A percentile compares a stretch with the other conserved stretches of the same genome.
These are phyloP conservation scores for Coregonus sp. DNA, from an alignment of 2,797 vertebrate species.

Conservation along the genomic window DNA sequence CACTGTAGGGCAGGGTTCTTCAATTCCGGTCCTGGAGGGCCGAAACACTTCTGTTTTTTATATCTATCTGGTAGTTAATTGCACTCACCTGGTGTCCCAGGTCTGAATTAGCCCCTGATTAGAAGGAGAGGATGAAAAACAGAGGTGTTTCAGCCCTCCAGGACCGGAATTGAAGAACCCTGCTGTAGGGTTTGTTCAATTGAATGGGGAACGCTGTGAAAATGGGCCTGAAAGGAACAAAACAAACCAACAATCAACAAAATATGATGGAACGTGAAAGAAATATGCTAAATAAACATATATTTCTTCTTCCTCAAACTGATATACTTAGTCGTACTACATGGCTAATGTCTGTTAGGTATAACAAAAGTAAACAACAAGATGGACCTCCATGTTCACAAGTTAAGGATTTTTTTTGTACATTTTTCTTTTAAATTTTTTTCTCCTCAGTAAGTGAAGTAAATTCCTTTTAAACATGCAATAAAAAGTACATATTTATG, in stretches of 20 bases:
- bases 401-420: conserved; percentile 74
- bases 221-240: neutral
- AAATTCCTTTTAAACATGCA: conserved; percentile 95
- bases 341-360: conserved; percentile 49
- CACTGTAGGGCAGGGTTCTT: no score
- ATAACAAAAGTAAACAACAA: conserved; percentile 84
- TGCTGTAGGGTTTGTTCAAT: conserved; percentile 1
- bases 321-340: conserved; percentile 63
- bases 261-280: conserved; percentile 19
- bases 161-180: no score
- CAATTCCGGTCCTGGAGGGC: no score
- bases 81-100: no score
- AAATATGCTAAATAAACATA: conserved; percentile 23
- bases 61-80: no score
- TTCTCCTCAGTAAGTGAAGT: conserved; percentile 67
- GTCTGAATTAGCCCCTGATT: no score
- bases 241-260: neutral
- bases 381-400: conserved; percentile 82
- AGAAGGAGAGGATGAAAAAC: no score
- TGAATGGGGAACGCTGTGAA: conserved; percentile 14
- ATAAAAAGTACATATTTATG: conserved; percentile 93
- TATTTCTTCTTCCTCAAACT: conserved; percentile 48
- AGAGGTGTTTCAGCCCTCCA: no score
- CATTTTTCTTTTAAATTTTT: conserved; percentile 71
- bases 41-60: no score